These are phyloP conservation scores for Pachycephus smyrnensis DNA, from an alignment of 2,888 invertebrate species.

Conservation along the genomic window DNA sequence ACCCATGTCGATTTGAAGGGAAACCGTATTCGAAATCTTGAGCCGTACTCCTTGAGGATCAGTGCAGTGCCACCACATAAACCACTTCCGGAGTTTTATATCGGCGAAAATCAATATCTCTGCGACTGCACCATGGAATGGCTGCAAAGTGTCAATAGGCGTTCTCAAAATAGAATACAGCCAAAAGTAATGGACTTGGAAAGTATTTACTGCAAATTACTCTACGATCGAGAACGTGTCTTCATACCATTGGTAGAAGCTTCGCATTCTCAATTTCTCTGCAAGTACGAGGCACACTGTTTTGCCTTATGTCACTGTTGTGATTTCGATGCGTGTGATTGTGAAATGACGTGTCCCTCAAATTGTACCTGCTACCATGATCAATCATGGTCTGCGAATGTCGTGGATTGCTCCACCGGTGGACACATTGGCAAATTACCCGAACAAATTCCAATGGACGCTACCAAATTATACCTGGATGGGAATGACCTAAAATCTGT, in stretches of 20 bases:
- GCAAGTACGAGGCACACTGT: slow-evolving; percentile 87
- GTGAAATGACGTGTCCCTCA: slow-evolving; percentile 90
- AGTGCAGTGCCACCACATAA: slow-evolving; percentile 80
- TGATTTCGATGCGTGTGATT: slow-evolving; percentile 92
- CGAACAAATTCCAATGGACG: slow-evolving; percentile 89
- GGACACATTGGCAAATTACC: slow-evolving; percentile 79
- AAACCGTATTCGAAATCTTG: slow-evolving; percentile 81
- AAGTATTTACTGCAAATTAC: slow-evolving; percentile 83
- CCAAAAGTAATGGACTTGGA: slow-evolving; percentile 86
- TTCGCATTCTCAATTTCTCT: slow-evolving; percentile 85
- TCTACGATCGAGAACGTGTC: slow-evolving; percentile 81
- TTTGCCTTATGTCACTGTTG: slow-evolving; percentile 91
- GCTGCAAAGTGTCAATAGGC: slow-evolving; percentile 83
- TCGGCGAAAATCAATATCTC: slow-evolving; percentile 87
- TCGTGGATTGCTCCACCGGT: slow-evolving; percentile 83
- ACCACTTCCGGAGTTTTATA: slow-evolving; percentile 83
- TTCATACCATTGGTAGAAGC: slow-evolving; percentile 83
- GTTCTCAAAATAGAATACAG: slow-evolving; percentile 81
- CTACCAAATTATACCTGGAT: slow-evolving; percentile 88
- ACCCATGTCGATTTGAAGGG: slow-evolving; percentile 85
- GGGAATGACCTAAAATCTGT: slow-evolving; percentile 84
- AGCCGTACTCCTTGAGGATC: slow-evolving; percentile 81
- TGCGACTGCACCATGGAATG: slow-evolving; percentile 94
- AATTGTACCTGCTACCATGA: slow-evolving; percentile 92
- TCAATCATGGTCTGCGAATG: slow-evolving; percentile 87